Base-by-base conservation (phyloP, 2,797 vertebrate species). In the Lithobates sylvaticus region DNA sequence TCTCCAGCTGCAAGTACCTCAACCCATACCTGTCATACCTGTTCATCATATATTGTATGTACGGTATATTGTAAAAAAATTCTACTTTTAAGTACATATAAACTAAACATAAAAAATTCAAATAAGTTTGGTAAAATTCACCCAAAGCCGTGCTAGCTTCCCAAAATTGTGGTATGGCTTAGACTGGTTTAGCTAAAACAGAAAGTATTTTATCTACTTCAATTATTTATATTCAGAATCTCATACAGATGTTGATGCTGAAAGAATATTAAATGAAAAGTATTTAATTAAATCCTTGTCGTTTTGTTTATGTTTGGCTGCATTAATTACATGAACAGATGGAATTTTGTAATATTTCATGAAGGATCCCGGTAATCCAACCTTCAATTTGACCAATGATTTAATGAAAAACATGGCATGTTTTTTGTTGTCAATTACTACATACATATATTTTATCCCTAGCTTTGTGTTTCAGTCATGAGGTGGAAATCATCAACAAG, bases 231-330 rank as follows among this genome's bases (percentile, higher is more conserved):
- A 74, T 6, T 16, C 47, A 3, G 13, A 23, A 34, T 29, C 64
- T 76, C 64, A 54, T 61, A 50, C 84, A 70, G 85, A 82, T 77
- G 70, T 77, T 71, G 39, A 69, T 15, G 65, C 73, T 64, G 50
- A 44, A 67, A 64, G n/a, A 73, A 86, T 64, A 67, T 42, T 71
- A 86, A 83, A 79, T 86, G 74, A 74, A 86, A 86, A 76, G 29
- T 50, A 78, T 86, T 70, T 44, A 67, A 78, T 73, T 77, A 73
- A 72, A 86, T 82, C 39, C n/a, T 29, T 81, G 71, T 71, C 32
- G 36, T 76, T 70, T 78, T 83, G 81, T 78, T 83, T 83, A 61
- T 9, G 47, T 69, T 73, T 80, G 64, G 10, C 13, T 12, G 61
- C 71, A 39, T 74, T 32, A 64, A 73, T 68, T 68, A 75, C 8